These are phyloP conservation scores for Scylla paramamosain DNA, from an alignment of 1,140 invertebrate species.

Conservation along the genomic window DNA sequence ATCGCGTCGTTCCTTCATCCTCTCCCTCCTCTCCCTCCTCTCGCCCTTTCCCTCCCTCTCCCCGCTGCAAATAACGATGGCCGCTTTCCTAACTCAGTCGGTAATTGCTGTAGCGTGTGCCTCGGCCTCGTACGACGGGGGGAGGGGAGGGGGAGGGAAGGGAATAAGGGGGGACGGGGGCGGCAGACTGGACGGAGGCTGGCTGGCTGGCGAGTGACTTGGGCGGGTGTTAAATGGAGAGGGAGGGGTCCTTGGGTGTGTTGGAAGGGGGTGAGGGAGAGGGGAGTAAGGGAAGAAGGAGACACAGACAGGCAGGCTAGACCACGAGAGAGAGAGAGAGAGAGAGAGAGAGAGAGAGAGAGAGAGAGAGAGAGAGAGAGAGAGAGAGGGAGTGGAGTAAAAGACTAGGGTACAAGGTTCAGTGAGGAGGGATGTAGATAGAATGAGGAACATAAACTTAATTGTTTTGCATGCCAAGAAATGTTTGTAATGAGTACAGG, in stretches of 20 bases:
- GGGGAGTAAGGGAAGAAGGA: not conserved
- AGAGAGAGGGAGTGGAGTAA: no score
- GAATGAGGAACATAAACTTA: not conserved
- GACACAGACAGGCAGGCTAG: not conserved
- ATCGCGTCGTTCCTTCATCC: not conserved
- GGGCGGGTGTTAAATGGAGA: not conserved
- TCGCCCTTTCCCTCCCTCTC: not conserved
- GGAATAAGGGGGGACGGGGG: not conserved
- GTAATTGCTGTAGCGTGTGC: slow-evolving; percentile 11
- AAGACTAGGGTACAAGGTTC: no score
- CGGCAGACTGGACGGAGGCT: not conserved
- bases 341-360: slow-evolving; percentile 37
- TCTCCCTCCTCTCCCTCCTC: not conserved
- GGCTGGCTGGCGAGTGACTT: not conserved
- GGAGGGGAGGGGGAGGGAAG: no score
- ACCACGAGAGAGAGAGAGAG: no score
- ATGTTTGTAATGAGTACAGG: not conserved
- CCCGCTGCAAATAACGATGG: not conserved
- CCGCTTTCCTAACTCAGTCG: not conserved
- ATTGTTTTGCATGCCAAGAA: not conserved
- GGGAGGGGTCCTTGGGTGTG: not conserved
- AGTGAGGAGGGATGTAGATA: no score
- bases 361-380: not conserved
- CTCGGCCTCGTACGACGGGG: not conserved
- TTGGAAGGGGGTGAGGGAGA: not conserved